Base-by-base conservation (phyloP, 2,888 invertebrate species). In the Seladonia tumulorum region DNA sequence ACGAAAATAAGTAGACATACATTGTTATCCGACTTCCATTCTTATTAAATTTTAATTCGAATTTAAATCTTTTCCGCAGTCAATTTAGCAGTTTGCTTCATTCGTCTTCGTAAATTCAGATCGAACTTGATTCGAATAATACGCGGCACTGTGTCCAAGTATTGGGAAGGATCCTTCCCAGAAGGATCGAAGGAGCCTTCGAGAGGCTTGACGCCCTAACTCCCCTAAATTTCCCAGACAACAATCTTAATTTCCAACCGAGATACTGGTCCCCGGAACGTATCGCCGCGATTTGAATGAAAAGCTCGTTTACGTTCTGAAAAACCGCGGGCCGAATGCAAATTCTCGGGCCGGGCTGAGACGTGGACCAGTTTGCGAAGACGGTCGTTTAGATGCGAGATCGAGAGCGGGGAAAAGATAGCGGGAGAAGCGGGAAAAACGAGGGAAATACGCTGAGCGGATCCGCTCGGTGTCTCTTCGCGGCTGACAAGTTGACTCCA, bases 261-360 rank as follows among this genome's bases (percentile, higher is more conserved):
- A 72, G 42, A 66, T 63, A 66, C 49, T 47, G 10, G 10, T 5
- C 5, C 12, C 1, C 16, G 5, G 10, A 49, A 22, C 5, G 29
- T 53, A 68, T 14, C 29, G 4, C 35, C 18, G 42, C 5, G 42
- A 75, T 80, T 80, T 42, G 68, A 75, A 80, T 45, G 45, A n/a
- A 68, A 80, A 42, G 49, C 68, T 57, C 78, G 71, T 78, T 78
- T 60, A 39, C 71, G 71, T 57, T 7, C 45, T 68, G n/a, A n/a
- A 39, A 49, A 35, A 68, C 45, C 53, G 72, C 35, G 16, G 16
- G 10, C 14, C 39, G 16, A 39, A 78, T 78, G 57, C 57, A 60
- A 49, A 49, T 49, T 29, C 39, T 29, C 8, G 18, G 18, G 8
- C 47, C n/a, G 25, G 18, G 35, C 25, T 8, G 22, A 22, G 39